Conservation (phyloP, 2,888 invertebrate genomes). For the Hemistola chrysoprasaria region DNA sequence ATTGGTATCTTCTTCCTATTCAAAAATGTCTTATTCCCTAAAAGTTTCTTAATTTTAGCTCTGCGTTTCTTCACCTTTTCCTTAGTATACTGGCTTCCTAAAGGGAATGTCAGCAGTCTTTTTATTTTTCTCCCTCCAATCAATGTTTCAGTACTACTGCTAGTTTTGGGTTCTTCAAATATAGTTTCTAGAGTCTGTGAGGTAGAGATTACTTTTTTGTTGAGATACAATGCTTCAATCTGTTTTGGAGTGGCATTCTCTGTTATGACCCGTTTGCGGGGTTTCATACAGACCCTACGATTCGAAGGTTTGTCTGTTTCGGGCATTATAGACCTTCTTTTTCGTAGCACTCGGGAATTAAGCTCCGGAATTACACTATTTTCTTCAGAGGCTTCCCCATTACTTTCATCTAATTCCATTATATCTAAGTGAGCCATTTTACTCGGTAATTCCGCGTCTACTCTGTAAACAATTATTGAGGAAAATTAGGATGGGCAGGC, state of each 20-base stretch:
- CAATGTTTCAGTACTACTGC: slow-evolving; percentile 57
- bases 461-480: slow-evolving; percentile 39
- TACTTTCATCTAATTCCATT: slow-evolving; percentile 60
- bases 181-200: slow-evolving; percentile 84
- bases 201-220: slow-evolving; percentile 76
- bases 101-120: slow-evolving; percentile 80
- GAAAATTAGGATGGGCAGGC: too few species aligned
- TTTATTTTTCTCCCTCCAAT: slow-evolving; percentile 81
- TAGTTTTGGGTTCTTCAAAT: slow-evolving; percentile 82
- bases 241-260: slow-evolving; percentile 68
- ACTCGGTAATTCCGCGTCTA: slow-evolving; percentile 63
- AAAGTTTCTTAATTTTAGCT: slow-evolving; percentile 80
- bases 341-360: slow-evolving; percentile 58
- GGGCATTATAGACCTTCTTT: slow-evolving; percentile 61
- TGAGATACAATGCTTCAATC: slow-evolving; percentile 80
- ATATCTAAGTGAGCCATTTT: slow-evolving; percentile 76
- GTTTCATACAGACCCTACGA: slow-evolving; percentile 73
- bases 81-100: slow-evolving; percentile 72
- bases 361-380: slow-evolving; percentile 41
- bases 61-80: slow-evolving; percentile 82
- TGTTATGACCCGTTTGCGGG: slow-evolving; percentile 61
- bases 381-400: slow-evolving; percentile 30
- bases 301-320: slow-evolving; percentile 63
- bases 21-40: slow-evolving; percentile 74
- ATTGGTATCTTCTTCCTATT: slow-evolving; percentile 80